A percentile compares a stretch with the other conserved stretches of the same genome.
Evolutionary conservation across 2,888 invertebrate genomes (phyloP).

Genomic region (Xestia rhomboidea): DNA sequence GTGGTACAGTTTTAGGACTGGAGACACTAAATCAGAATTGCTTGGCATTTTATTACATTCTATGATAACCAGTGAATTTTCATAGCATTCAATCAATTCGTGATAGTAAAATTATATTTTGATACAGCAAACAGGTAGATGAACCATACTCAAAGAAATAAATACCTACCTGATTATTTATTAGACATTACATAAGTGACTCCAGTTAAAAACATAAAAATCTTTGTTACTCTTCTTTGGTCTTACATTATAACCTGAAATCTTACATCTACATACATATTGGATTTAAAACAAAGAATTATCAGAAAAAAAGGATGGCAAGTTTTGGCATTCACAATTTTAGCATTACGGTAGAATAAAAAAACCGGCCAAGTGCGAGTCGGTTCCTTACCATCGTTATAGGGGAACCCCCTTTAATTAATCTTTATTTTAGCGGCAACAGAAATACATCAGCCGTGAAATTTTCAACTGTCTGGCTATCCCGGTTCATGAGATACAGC

Average conservation of each 20-base stretch:
- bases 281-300: constrained; percentile 13
- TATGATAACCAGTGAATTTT: constrained; percentile 17
- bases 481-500: too few species aligned
- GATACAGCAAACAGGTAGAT: not conserved
- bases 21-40: constrained; percentile 36
- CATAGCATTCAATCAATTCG: constrained; percentile 15
- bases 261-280: constrained; percentile 45
- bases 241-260: constrained; percentile 34
- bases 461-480: too few species aligned
- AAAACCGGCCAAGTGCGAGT: too few species aligned
- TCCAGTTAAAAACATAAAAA: constrained; percentile 29
- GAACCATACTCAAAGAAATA: not conserved
- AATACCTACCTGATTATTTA: not conserved
- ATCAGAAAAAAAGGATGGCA: constrained; percentile 14
- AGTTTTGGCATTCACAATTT: not conserved
- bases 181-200: constrained; percentile 1
- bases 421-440: too few species aligned
- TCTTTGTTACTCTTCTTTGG: constrained; percentile 59
- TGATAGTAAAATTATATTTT: not conserved
- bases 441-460: too few species aligned
- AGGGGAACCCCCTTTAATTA: too few species aligned
- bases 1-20: constrained; percentile 20
- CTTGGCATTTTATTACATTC: constrained; percentile 37
- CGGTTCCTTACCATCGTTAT: too few species aligned
- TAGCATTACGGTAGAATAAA: too few species aligned